These are phyloP conservation scores for Scaptodrosophila latifasciaeformis DNA, from an alignment of 2,888 invertebrate genomes.

Conservation along the genomic window DNA sequence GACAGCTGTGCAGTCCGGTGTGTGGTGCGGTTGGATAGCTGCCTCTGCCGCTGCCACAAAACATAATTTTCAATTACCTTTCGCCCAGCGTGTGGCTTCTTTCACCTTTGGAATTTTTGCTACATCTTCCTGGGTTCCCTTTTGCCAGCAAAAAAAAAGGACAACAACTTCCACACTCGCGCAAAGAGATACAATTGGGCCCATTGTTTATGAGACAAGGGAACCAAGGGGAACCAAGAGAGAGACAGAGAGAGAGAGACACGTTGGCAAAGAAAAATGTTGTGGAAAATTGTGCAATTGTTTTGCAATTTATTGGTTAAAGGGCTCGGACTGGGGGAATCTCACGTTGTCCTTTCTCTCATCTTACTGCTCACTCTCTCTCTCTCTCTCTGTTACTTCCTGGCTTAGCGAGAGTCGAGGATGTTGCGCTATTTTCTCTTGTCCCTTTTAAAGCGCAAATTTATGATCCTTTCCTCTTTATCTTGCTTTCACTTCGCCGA, in stretches of 20 bases:
- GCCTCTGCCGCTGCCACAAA: conserved; percentile 63
- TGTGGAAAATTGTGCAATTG: conserved; percentile 67
- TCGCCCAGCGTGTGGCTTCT: conserved; percentile 67
- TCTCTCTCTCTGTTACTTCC: no score
- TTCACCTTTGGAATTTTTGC: conserved; percentile 60
- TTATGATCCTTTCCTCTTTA: conserved; percentile 39
- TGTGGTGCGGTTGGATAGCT: no score
- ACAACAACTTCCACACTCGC: conserved; percentile 40
- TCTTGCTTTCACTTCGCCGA: conserved; percentile 21
- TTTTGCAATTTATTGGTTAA: conserved; percentile 64
- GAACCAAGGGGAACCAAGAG: no score
- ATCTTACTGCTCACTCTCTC: no score
- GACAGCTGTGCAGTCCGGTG: no score
- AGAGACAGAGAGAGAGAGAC: no score
- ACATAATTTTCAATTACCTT: conserved; percentile 68
- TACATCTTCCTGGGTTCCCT: no score
- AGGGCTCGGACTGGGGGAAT: conserved; percentile 32
- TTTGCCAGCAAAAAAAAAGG: no score
- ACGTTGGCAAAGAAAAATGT: conserved; percentile 44
- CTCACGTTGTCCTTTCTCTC: not conserved
- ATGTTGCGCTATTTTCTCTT: conserved; percentile 3
- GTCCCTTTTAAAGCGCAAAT: conserved; percentile 32
- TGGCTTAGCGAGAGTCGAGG: conserved; percentile 15
- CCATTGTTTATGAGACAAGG: conserved; percentile 62
- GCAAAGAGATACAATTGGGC: conserved; percentile 44